Evolutionary conservation across 2,113 vertebrate genomes (phyloP), one percentile per base, ranked within the genome.

Genomic region (Syrrhaptes paradoxus): DNA sequence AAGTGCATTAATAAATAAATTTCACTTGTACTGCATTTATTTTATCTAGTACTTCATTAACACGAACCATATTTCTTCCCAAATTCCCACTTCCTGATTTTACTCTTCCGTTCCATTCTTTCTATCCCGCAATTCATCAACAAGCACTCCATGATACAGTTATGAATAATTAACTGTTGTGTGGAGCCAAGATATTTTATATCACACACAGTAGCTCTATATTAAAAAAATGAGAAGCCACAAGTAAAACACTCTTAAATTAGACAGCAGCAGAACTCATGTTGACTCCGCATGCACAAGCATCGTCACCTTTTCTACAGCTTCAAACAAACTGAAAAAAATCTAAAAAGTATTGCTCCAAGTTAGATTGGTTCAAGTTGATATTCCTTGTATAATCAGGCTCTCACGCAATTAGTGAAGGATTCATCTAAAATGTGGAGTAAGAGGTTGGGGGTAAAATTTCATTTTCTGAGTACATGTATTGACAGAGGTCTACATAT

Each of bases 1-100:
- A 93, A 74, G 26, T 83, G 32, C 67, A 90, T 83, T 86, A 93
- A 91, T 88, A 93, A 95, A 82, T 79, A 91, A 73, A 88, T 84
- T 85, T 82, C 10, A 36, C 43, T 91, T 48, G 29, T 74, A 63
- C 34, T 67, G 46, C 54, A 77, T 90, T 92, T 85, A 79, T 89
- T 95, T 96, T 82, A 12, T 46, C 29, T 55, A 87, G 38, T 62
- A 83, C 38, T 87, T 87, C 77, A 93, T 89, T 89, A 94, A 85
- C 51, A 89, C 20, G 62, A 85, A 77, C 31, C 13, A 28, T 67
- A 46, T 70, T 85, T 83, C 85, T 87, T 93, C 32, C 29, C 29
- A 70, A 91, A 85, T 85, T 94, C 77, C 36, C 11, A 66, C 52
- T 48, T 89, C 46, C 41, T 48, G 38, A 66, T 68, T 70, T 87